phyloP scores from a whole-genome alignment of 2,888 invertebrate species.

The Onchidella celtica region DNA sequence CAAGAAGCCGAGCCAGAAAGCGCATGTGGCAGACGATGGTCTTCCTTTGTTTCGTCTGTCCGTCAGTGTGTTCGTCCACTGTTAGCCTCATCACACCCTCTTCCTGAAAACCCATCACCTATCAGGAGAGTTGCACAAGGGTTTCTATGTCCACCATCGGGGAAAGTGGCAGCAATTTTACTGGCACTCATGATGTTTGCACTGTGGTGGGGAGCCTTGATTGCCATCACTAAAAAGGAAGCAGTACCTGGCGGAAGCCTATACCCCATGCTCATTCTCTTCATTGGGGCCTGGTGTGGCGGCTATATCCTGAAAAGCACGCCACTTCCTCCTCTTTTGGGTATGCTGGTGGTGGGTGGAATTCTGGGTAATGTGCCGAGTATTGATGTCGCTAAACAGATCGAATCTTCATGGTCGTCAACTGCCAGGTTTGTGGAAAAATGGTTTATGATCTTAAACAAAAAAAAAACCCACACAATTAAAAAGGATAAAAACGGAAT shows the following conservation, averaged over 20 bases:
- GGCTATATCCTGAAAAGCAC: conserved; percentile 70
- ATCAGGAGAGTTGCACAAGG: conserved; percentile 32
- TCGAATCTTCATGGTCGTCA: conserved; percentile 74
- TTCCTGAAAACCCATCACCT: conserved; percentile 37
- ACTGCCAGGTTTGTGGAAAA: conserved; percentile 69
- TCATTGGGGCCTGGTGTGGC: conserved; percentile 68
- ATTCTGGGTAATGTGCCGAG: conserved; percentile 75
- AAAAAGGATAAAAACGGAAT: too few species aligned
- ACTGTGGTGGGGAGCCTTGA: conserved; percentile 49
- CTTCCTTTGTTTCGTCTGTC: background rate
- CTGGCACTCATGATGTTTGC: conserved; percentile 41
- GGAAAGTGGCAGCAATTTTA: conserved; percentile 48
- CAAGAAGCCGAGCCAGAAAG: background rate
- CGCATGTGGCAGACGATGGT: background rate
- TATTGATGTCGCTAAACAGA: conserved; percentile 72
- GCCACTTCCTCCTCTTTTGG: conserved; percentile 73
- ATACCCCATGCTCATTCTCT: conserved; percentile 74
- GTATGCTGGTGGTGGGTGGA: conserved; percentile 77
- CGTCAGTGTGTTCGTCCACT: background rate
- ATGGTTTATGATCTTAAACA: too few species aligned
- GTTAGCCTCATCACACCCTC: conserved; percentile 45
- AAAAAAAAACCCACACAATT: too few species aligned
- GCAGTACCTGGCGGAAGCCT: conserved; percentile 74
- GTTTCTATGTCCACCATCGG: conserved; percentile 51
- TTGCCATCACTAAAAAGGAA: conserved; percentile 51